Evolutionary conservation across 2,797 vertebrate species (phyloP).

Genomic region (Pseudochirops cupreus): DNA sequence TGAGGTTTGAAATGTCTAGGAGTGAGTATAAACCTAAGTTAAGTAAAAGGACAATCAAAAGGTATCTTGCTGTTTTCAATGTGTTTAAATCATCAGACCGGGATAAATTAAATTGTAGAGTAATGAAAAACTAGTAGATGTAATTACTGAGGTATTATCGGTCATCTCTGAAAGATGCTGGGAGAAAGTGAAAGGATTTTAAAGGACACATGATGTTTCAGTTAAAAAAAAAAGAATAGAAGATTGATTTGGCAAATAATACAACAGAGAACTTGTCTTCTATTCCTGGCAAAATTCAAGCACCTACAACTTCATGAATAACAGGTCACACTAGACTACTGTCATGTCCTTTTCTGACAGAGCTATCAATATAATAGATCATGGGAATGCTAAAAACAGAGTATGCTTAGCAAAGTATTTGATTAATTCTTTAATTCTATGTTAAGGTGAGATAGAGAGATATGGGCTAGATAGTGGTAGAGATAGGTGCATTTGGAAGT

Average conservation of each 20-base stretch:
- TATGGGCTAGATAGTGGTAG: neutral
- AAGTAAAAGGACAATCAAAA: neutral
- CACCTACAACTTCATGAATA: neutral
- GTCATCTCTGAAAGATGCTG: neutral
- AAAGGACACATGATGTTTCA: neutral
- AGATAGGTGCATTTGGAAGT: neutral
- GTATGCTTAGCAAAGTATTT: neutral
- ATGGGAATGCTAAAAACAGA: neutral
- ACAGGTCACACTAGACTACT: neutral
- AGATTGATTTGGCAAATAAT: neutral
- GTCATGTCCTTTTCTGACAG: neutral
- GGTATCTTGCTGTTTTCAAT: neutral
- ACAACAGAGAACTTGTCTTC: neutral
- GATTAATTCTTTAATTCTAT: neutral
- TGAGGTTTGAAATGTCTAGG: neutral
- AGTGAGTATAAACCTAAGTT: neutral
- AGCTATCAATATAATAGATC: neutral
- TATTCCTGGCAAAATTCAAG: neutral
- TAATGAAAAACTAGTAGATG: neutral
- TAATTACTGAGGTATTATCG: neutral
- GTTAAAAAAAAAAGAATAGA: neutral
- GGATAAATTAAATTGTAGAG: neutral
- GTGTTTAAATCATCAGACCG: neutral
- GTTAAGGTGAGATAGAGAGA: neutral
- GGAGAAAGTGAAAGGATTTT: neutral